These are phyloP conservation scores for Salvator merianae DNA, from an alignment of 2,113 vertebrate genomes.

Conservation along the genomic window DNA sequence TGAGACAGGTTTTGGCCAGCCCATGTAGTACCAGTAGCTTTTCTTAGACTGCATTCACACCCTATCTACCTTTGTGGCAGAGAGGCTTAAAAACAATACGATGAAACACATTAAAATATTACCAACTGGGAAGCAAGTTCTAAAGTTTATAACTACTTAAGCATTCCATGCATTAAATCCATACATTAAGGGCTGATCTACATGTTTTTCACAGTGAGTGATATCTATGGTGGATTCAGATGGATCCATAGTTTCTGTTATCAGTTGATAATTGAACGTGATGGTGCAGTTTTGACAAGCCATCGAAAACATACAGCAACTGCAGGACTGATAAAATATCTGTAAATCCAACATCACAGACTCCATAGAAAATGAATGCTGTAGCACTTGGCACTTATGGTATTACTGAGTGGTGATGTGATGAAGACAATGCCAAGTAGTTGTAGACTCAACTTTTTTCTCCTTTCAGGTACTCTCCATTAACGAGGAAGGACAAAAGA, in stretches of 20 bases:
- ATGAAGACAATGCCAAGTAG: background rate
- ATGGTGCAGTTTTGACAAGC: background rate
- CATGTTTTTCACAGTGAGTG: background rate
- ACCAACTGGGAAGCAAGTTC: background rate
- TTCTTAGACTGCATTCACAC: background rate
- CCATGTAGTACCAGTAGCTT: background rate
- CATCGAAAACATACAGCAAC: background rate
- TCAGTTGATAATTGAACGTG: background rate
- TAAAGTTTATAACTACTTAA: background rate
- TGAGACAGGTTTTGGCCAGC: too few species aligned
- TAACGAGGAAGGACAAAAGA: constrained; percentile 83
- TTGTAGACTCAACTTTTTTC: background rate
- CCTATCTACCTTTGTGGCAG: background rate
- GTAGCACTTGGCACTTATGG: too few species aligned
- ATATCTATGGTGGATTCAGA: background rate
- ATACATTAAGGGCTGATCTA: background rate
- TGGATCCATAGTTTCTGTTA: background rate
- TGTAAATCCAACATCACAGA: background rate
- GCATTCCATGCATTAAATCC: background rate
- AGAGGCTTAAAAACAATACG: background rate
- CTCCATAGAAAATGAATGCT: background rate
- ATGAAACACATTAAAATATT: background rate
- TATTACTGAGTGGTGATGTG: background rate
- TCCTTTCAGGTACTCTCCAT: constrained; percentile 81
- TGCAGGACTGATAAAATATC: too few species aligned